Evolutionary conservation across 2,888 invertebrate species (phyloP).

Genomic region (Deroplatys truncata): DNA sequence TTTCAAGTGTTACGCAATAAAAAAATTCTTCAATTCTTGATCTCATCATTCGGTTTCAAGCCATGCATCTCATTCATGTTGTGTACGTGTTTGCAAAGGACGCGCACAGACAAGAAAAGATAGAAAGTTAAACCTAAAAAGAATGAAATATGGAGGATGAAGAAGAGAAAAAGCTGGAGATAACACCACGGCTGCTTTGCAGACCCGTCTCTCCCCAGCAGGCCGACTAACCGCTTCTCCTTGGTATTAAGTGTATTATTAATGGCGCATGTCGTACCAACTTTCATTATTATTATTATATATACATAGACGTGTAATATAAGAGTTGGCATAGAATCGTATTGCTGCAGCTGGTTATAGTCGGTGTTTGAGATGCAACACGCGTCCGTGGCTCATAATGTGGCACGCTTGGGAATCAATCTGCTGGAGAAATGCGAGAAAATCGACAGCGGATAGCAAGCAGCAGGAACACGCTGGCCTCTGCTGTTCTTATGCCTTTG

Average conservation of each 20-base stretch:
- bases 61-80: neutral
- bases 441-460: neutral
- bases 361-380: neutral
- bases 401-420: constrained; percentile 3
- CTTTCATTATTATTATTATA: constrained; percentile 1
- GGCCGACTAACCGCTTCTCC: neutral
- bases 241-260: neutral
- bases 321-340: neutral
- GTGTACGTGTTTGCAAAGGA: neutral
- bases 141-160: neutral
- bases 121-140: neutral
- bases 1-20: too few species aligned
- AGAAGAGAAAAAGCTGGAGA: neutral
- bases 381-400: neutral
- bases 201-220: neutral
- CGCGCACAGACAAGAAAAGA: neutral
- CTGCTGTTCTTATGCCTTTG: neutral
- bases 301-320: neutral
- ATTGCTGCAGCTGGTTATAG: neutral
- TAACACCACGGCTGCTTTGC: neutral
- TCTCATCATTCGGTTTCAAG: neutral
- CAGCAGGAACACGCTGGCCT: neutral
- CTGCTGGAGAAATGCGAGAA: neutral
- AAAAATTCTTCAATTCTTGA: neutral
- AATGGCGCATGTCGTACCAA: neutral